phyloP scores from a whole-genome alignment of 2,888 invertebrate species.

The Xestia ashworthii region DNA sequence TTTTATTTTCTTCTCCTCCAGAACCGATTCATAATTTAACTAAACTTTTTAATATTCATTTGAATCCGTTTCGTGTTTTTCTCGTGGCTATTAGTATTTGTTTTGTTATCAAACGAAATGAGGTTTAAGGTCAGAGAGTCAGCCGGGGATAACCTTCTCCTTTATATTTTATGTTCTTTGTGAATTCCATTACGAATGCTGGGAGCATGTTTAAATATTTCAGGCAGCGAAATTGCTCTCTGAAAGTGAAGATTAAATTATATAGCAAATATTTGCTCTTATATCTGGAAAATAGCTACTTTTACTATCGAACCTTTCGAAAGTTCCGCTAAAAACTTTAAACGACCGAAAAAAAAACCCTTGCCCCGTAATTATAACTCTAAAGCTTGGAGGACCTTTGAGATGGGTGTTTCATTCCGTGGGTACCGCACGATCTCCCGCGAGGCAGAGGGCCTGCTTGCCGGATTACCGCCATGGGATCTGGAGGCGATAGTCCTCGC shows the following conservation, averaged over 20 bases:
- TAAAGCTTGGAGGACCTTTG: too few relatives aligned
- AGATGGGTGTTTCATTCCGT: background rate
- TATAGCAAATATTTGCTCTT: background rate
- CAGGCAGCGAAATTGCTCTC: background rate
- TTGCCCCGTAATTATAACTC: background rate
- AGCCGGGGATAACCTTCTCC: conserved; percentile 14
- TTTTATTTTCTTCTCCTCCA: background rate
- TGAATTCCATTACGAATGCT: background rate
- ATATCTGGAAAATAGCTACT: background rate
- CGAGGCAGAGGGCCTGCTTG: too few relatives aligned
- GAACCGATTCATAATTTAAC: background rate
- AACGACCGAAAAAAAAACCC: background rate
- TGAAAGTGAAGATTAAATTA: background rate
- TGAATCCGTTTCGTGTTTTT: background rate
- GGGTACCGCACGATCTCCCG: too few relatives aligned
- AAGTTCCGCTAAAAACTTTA: background rate
- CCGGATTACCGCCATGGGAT: too few relatives aligned
- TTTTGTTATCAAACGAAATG: conserved; percentile 34
- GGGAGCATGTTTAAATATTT: background rate
- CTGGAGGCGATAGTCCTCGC: too few relatives aligned
- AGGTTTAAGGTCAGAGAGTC: conserved; percentile 25
- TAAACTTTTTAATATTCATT: background rate
- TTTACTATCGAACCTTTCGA: too few relatives aligned
- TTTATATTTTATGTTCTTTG: background rate
- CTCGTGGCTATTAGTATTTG: background rate